Percentiles rank a stretch among this genome's conserved stretches.
Evolutionary conservation across 1,140 invertebrate genomes (phyloP).

Genomic region (Carposina sasakii): DNA sequence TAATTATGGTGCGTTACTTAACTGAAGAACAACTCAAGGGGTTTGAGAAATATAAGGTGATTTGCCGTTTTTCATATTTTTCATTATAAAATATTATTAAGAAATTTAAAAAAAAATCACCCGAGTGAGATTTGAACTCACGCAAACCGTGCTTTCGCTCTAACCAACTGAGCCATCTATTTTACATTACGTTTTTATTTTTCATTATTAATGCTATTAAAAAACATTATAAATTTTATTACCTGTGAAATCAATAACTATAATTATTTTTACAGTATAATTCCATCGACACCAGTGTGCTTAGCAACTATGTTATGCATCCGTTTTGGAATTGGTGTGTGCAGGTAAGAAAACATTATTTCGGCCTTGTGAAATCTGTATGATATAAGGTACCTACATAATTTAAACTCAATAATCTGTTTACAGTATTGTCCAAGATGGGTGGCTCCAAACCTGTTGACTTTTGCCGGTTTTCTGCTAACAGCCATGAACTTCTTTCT

Average conservation of each 20-base stretch:
- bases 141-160: too few species aligned
- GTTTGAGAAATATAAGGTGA: constrained; percentile 71
- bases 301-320: constrained; percentile 97
- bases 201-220: too few species aligned
- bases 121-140: too few species aligned
- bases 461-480: constrained; percentile 94
- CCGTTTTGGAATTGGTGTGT: constrained; percentile 98
- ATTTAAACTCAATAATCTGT: constrained; percentile 29
- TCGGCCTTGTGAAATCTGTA: not conserved
- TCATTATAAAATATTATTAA: too few species aligned
- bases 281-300: constrained; percentile 92
- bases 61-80: too few species aligned
- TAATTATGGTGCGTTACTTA: constrained; percentile 64
- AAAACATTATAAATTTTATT: too few species aligned
- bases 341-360: constrained; percentile 78
- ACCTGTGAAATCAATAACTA: constrained; percentile 15
- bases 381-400: not conserved
- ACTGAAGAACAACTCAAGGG: constrained; percentile 60
- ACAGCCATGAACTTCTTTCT: constrained; percentile 93
- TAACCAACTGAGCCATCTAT: too few species aligned
- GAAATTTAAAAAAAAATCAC: too few species aligned
- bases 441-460: constrained; percentile 97
- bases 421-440: constrained; percentile 91
- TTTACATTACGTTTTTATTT: too few species aligned
- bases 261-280: constrained; percentile 86